A percentile compares a stretch with the other conserved stretches of the same genome.
Conservation (phyloP, 2,113 vertebrate species). For the Perca schrenkii region DNA sequence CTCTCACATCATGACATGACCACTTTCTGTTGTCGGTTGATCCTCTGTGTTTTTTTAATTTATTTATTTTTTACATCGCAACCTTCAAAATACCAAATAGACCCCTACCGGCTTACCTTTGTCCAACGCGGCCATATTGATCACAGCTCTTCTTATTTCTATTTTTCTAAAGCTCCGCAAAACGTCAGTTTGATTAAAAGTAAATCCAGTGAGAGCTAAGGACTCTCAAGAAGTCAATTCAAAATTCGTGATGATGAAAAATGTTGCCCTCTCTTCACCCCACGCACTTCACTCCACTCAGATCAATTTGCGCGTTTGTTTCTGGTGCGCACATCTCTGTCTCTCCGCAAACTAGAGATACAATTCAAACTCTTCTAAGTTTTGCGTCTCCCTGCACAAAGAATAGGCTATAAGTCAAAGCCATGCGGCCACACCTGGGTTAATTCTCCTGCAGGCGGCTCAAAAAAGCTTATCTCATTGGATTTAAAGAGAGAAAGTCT, state of each 20-base stretch:
- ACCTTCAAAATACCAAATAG: background rate
- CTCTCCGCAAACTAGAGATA: slow-evolving; percentile 1
- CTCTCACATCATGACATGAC: background rate
- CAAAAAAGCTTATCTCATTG: slow-evolving; percentile 74
- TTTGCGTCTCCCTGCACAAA: slow-evolving; percentile 20
- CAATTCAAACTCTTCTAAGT: background rate
- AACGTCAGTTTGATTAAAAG: slow-evolving; percentile 1
- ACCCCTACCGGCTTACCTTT: slow-evolving; percentile 54
- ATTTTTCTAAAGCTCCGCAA: slow-evolving; percentile 15
- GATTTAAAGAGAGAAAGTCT: slow-evolving; percentile 63
- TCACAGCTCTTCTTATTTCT: slow-evolving; percentile 12
- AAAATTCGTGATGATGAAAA: slow-evolving; percentile 52
- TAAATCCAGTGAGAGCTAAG: slow-evolving; percentile 29
- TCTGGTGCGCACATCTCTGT: slow-evolving; percentile 32
- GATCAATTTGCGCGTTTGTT: slow-evolving; percentile 29
- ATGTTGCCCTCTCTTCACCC: slow-evolving; percentile 53
- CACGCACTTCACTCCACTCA: slow-evolving; percentile 44
- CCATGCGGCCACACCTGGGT: slow-evolving; percentile 55
- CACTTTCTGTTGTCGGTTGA: background rate
- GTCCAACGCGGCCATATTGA: slow-evolving; percentile 64
- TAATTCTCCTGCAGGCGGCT: slow-evolving; percentile 68
- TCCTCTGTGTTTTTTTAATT: background rate
- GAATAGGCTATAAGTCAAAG: background rate
- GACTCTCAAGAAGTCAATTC: slow-evolving; percentile 36
- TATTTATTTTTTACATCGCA: background rate